phyloP scores from a whole-genome alignment of 2,113 vertebrate genomes.

The Eptesicus fuscus region DNA sequence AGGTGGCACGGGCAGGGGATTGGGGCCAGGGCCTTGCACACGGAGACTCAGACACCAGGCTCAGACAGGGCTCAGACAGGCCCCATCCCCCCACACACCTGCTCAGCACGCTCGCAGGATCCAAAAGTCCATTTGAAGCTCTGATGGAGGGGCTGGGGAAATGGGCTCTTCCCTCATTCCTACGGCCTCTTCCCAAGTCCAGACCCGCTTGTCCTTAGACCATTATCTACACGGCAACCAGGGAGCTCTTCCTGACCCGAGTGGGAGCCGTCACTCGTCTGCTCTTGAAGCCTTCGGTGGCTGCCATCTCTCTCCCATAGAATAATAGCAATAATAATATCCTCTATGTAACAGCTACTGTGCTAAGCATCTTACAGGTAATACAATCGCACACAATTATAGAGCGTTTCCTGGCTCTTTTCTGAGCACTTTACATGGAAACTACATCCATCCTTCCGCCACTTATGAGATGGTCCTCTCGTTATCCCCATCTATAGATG shows the following conservation, averaged over 20 bases:
- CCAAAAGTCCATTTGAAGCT: not conserved
- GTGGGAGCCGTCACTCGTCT: not conserved
- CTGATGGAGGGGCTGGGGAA: not conserved
- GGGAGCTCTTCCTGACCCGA: not conserved
- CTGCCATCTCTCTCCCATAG: not conserved
- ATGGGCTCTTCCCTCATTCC: not conserved
- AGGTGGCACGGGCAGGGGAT: not conserved
- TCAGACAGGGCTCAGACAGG: not conserved
- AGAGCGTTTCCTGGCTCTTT: accelerated
- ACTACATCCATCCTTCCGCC: not conserved
- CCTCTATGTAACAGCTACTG: accelerated
- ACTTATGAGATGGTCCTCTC: accelerated
- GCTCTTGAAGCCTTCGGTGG: not conserved
- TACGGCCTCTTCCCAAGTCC: not conserved
- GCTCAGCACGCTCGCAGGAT: not conserved
- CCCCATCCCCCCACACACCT: not conserved
- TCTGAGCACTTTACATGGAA: not conserved
- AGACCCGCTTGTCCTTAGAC: accelerated
- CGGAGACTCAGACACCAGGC: not conserved
- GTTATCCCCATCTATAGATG: too few species aligned
- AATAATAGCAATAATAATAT: not conserved
- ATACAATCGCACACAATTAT: accelerated
- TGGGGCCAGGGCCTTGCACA: accelerated
- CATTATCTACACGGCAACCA: accelerated
- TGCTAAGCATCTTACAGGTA: not conserved